A percentile compares a stretch with the other conserved stretches of the same genome.
These are phyloP conservation scores for Nymphicus hollandicus DNA, from an alignment of 2,113 vertebrate genomes.

Conservation along the genomic window DNA sequence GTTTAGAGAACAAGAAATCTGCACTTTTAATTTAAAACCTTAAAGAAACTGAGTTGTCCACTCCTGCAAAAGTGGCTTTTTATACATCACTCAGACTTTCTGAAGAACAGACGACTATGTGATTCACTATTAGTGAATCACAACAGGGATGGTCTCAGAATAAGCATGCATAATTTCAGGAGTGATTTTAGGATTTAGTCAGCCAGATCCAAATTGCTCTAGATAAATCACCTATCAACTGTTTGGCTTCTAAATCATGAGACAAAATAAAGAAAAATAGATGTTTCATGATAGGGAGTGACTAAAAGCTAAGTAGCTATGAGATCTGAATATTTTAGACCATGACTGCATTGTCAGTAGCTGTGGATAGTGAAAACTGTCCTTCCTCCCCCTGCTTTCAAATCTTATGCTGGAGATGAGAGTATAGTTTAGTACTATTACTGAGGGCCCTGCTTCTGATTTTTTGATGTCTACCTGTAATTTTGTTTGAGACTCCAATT, in stretches of 20 bases:
- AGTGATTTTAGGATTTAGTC: background rate
- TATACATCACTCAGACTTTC: background rate
- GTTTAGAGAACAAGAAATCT: background rate
- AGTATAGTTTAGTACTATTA: background rate
- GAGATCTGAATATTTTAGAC: slow-evolving; percentile 22
- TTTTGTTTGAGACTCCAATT: background rate
- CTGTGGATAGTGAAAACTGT: background rate
- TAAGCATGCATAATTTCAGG: background rate
- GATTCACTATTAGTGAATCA: background rate
- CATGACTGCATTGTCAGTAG: background rate
- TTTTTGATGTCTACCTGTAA: background rate
- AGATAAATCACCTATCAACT: background rate
- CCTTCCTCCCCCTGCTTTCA: background rate
- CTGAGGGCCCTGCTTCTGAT: background rate
- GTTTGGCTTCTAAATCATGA: slow-evolving; percentile 1
- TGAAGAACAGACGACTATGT: background rate
- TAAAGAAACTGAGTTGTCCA: background rate
- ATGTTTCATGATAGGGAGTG: background rate
- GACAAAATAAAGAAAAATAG: background rate
- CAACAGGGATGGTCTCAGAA: background rate
- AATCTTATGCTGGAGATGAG: background rate
- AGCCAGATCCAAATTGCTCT: background rate
- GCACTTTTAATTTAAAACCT: background rate
- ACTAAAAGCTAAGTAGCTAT: background rate
- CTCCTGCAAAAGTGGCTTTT: background rate